A percentile compares a stretch with the other conserved stretches of the same genome.
Conservation (phyloP, 2,113 vertebrate species). For the Neodontobutis hainanensis region DNA sequence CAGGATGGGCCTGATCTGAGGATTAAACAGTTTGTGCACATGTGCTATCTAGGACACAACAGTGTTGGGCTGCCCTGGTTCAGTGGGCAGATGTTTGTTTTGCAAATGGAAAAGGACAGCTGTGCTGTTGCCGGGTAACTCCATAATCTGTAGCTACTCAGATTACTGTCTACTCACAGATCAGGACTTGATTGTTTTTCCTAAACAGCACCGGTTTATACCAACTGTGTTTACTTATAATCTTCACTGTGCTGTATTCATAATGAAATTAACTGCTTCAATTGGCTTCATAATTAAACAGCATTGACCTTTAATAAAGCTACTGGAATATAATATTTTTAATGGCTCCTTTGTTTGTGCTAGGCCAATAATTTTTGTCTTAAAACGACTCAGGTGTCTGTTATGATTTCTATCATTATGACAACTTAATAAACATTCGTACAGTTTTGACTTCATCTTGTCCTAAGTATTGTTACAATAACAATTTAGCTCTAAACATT, state of each 20-base stretch:
- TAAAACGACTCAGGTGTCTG: neutral
- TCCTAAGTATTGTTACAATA: neutral
- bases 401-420: neutral
- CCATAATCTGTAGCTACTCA: constrained; percentile 68
- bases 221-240: constrained; percentile 12
- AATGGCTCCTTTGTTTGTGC: neutral
- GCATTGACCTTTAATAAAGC: neutral
- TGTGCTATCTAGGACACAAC: constrained; percentile 47
- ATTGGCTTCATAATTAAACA: neutral
- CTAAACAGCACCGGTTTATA: constrained; percentile 12
- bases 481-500: neutral
- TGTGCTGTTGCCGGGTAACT: constrained; percentile 70
- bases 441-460: neutral
- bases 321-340: neutral
- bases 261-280: constrained; percentile 6
- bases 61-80: constrained; percentile 23
- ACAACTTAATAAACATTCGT: neutral
- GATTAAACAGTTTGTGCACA: constrained; percentile 28
- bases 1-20: constrained; percentile 10
- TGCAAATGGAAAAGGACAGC: constrained; percentile 66
- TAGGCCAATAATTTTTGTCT: neutral
- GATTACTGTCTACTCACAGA: constrained; percentile 53
- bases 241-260: constrained; percentile 7
- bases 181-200: constrained; percentile 19
- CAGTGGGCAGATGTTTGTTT: constrained; percentile 73